Percentiles rank a stretch among this genome's conserved stretches.
These are phyloP conservation scores for Drosophila ficusphila DNA, from an alignment of 1,140 invertebrate genomes.

Conservation along the genomic window DNA sequence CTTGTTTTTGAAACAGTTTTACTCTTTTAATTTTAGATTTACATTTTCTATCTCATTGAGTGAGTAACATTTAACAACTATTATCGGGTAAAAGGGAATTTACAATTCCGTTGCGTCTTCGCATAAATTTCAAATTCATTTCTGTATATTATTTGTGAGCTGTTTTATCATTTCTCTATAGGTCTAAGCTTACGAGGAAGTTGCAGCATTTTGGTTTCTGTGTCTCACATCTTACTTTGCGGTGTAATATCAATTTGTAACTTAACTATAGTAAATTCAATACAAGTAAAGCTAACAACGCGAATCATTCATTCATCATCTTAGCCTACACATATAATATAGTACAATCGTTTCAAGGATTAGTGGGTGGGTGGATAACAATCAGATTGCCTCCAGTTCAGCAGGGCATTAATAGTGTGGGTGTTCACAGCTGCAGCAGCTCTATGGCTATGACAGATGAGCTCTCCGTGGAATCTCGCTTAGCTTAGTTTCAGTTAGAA, in stretches of 20 bases:
- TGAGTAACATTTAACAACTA: slow-evolving; percentile 44
- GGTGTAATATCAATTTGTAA: slow-evolving; percentile 74
- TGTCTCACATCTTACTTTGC: slow-evolving; percentile 47
- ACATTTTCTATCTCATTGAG: slow-evolving; percentile 29
- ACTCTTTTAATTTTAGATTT: slow-evolving; percentile 37
- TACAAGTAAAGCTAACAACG: slow-evolving; percentile 69
- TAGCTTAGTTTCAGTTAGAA: slow-evolving; percentile 59
- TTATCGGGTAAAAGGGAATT: slow-evolving; percentile 39
- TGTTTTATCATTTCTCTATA: slow-evolving; percentile 32
- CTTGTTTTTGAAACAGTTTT: slow-evolving; percentile 49
- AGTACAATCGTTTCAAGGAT: slow-evolving; percentile 27
- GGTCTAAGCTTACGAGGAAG: slow-evolving; percentile 47
- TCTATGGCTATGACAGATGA: slow-evolving; percentile 51
- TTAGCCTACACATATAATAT: slow-evolving; percentile 38
- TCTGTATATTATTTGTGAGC: slow-evolving; percentile 51
- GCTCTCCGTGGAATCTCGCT: slow-evolving; percentile 51
- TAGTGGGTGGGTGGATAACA: slow-evolving; percentile 12
- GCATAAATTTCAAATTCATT: slow-evolving; percentile 12
- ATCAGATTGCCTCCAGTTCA: slow-evolving; percentile 45
- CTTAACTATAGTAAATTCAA: slow-evolving; percentile 78
- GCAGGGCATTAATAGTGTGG: slow-evolving; percentile 25
- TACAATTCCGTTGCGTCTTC: slow-evolving; percentile 29
- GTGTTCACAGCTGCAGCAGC: slow-evolving; percentile 48
- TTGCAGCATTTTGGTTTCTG: slow-evolving; percentile 72
- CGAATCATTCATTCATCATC: slow-evolving; percentile 51